Evolutionary conservation across 2,888 invertebrate species (phyloP).

Genomic region (Leptura quadrifasciata): DNA sequence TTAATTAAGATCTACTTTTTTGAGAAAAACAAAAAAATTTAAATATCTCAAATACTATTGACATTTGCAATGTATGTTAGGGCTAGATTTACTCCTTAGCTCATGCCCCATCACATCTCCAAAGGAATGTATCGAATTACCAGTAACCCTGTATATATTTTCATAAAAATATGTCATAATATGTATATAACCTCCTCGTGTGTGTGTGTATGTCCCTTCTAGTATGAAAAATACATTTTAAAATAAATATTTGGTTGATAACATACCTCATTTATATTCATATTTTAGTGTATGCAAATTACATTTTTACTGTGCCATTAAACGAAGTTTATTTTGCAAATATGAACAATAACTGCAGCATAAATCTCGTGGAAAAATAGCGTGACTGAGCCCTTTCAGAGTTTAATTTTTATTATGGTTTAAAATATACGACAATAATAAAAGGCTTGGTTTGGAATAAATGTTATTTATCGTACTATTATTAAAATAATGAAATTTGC

Average conservation of each 20-base stretch:
- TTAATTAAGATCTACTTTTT: too few species aligned
- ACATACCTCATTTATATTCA: constrained; percentile 18
- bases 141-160: too few species aligned
- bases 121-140: too few species aligned
- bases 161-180: too few species aligned
- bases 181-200: too few species aligned
- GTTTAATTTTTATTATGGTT: constrained; percentile 50
- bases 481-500: background rate
- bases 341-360: constrained; percentile 38
- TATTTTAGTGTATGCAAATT: constrained; percentile 24
- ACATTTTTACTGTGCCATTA: constrained; percentile 13
- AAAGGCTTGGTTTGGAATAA: constrained; percentile 7
- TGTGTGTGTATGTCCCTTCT: background rate
- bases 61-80: too few species aligned
- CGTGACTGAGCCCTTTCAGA: constrained; percentile 49
- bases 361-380: constrained; percentile 47
- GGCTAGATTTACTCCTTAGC: too few species aligned
- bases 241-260: constrained; percentile 16
- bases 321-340: constrained; percentile 28
- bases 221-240: background rate
- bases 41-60: too few species aligned
- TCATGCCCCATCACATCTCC: too few species aligned
- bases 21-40: too few species aligned
- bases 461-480: constrained; percentile 3
- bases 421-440: constrained; percentile 42